These are phyloP conservation scores for Metalampra italica DNA, from an alignment of 2,888 invertebrate genomes.

Conservation along the genomic window DNA sequence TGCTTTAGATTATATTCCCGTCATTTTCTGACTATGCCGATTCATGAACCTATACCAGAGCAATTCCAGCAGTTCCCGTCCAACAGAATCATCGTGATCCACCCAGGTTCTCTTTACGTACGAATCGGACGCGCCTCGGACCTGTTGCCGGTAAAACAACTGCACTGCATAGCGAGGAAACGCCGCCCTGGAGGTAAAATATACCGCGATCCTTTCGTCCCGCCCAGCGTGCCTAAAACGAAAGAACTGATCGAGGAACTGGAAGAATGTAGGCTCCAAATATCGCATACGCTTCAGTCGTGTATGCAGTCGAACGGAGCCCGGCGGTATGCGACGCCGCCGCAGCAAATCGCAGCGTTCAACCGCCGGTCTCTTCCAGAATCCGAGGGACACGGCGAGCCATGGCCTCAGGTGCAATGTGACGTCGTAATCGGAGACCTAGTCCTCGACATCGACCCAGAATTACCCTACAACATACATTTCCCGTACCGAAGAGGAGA, in stretches of 20 bases:
- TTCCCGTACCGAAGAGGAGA: constrained; percentile 94
- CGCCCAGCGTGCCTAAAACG: constrained; percentile 80
- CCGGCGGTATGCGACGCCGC: constrained; percentile 89
- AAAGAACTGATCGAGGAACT: constrained; percentile 86
- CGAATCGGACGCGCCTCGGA: constrained; percentile 95
- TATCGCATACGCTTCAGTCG: constrained; percentile 91
- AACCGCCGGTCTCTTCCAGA: constrained; percentile 89
- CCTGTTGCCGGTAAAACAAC: constrained; percentile 88
- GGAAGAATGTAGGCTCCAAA: constrained; percentile 90
- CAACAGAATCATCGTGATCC: constrained; percentile 93
- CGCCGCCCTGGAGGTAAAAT: constrained; percentile 74
- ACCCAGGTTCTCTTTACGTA: constrained; percentile 94
- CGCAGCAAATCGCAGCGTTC: constrained; percentile 92
- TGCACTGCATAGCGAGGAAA: constrained; percentile 91
- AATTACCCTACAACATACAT: constrained; percentile 89
- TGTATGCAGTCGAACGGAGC: constrained; percentile 91
- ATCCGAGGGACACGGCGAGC: constrained; percentile 74
- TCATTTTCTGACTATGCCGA: constrained; percentile 44
- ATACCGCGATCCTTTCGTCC: constrained; percentile 82
- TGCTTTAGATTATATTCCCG: not conserved
- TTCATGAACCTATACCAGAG: constrained; percentile 58
- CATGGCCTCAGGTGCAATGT: constrained; percentile 81
- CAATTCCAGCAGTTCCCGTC: constrained; percentile 83
- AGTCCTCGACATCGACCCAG: constrained; percentile 83
- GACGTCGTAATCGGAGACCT: constrained; percentile 88